A percentile compares a stretch with the other conserved stretches of the same genome.
Evolutionary conservation across 2,113 vertebrate genomes (phyloP).

Genomic region (Embiotoca jacksoni): DNA sequence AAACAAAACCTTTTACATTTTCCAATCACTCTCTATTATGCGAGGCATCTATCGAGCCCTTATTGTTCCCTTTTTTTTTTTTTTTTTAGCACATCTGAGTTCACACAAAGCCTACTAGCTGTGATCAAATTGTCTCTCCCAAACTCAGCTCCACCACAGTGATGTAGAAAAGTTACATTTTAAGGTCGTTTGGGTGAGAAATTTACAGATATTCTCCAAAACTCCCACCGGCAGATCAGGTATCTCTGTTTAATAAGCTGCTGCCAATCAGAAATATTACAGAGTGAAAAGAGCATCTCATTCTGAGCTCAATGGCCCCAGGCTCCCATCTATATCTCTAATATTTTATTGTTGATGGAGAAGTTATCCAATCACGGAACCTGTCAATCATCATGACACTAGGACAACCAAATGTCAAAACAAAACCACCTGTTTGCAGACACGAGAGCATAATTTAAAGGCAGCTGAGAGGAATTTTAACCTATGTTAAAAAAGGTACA

Average conservation of each 20-base stretch:
- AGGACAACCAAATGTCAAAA: slow-evolving; percentile 19
- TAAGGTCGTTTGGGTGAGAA: not conserved
- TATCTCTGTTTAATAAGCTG: not conserved
- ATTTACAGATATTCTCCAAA: not conserved
- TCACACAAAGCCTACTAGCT: too few species aligned
- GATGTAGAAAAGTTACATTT: not conserved
- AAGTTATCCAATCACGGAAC: slow-evolving; percentile 26
- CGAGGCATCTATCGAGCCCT: not conserved
- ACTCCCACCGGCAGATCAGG: not conserved
- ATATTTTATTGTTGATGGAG: slow-evolving; percentile 19
- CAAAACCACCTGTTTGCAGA: not conserved
- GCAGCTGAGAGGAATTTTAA: not conserved
- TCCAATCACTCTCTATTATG: not conserved
- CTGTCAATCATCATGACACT: slow-evolving; percentile 27
- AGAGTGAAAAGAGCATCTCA: not conserved
- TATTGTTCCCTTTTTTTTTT: not conserved
- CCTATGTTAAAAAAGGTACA: slow-evolving; percentile 2
- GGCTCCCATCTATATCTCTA: not conserved
- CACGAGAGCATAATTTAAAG: not conserved
- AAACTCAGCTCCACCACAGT: not conserved
- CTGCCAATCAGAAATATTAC: not conserved
- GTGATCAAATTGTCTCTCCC: not conserved
- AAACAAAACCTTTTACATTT: slow-evolving; percentile 6
- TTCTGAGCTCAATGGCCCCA: not conserved
- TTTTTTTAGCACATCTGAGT: too few species aligned